Conservation (phyloP, 2,113 vertebrate species). For the Eptatretus burgeri region DNA sequence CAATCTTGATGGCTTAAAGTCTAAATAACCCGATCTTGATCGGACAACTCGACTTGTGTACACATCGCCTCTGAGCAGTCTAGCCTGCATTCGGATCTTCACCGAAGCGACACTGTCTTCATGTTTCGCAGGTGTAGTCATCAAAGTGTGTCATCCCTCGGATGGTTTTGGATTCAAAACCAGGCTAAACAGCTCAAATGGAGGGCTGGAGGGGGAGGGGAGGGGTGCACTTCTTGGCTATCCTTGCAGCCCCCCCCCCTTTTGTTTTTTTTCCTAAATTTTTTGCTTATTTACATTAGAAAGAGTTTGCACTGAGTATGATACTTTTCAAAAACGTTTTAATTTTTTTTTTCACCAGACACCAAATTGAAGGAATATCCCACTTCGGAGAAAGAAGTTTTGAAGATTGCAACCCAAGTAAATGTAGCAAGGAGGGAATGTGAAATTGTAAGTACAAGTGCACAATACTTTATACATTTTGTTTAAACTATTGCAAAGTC, state of each 20-base stretch:
- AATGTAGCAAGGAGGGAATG: conserved; percentile 48
- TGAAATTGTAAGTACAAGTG: conserved; percentile 23
- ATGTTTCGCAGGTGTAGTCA: no score
- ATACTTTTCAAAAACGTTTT: neutral
- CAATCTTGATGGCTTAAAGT: no score
- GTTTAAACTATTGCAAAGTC: conserved; percentile 14
- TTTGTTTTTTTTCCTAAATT: neutral
- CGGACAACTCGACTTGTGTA: no score
- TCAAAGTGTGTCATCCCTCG: no score
- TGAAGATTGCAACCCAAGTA: conserved; percentile 67
- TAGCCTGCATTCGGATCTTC: no score
- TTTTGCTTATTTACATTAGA: neutral
- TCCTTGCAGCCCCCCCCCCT: neutral
- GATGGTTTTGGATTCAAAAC: no score
- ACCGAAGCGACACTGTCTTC: no score
- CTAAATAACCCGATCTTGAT: no score
- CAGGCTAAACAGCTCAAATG: no score
- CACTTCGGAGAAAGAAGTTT: conserved; percentile 31
- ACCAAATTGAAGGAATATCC: conserved; percentile 36
- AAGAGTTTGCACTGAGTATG: neutral
- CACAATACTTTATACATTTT: neutral
- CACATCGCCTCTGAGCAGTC: no score
- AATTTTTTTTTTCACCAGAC: conserved; percentile 19
- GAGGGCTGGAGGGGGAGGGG: no score
- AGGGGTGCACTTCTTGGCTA: neutral